Base-by-base conservation (phyloP, 2,797 vertebrate species). In the Amphiprion clarkii region DNA sequence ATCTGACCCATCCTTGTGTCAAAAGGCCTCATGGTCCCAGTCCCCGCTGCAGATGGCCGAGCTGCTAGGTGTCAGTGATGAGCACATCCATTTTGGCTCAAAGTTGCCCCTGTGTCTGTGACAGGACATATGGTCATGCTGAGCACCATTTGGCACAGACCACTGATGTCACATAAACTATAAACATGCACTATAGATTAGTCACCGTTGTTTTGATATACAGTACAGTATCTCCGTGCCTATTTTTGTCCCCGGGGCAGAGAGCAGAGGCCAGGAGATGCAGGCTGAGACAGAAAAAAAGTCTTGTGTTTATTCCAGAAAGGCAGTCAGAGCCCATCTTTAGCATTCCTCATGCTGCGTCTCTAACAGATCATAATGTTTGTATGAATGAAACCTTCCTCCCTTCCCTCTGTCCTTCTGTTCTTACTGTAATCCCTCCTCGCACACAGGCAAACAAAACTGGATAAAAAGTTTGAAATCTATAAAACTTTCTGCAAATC, bases 41-140 rank as follows among this genome's bases (percentile, higher is more conserved):
- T 84, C 79, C 80, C 75, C 7, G 67, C 79, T 78, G 92, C 95
- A 96, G 94, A 95, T 95, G 94, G 94, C 76, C 44, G 19, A 93
- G 87, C 94, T 88, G 89, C 80, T 90, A 93, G 93, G 85, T 91
- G 88, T 93, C 92, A 89, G 74, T 76, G 86, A 89, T 88, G 89
- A 93, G 80, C 85, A 78, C 87, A 89, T 93, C 77, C 68, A 89
- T 92, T 92, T 89, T 93, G 92, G 94, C 93, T 92, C 88, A 55
- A 59, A 80, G 69, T 73, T 71, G 76, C 83, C 81, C 69, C 82
- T 51, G 74, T 93, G 93, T 92, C 92, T 89, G 83, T 93, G 89
- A 72, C 23, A 36, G 71, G 87, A 92, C 95, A 95, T 95, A 95
- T 95, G 95, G 94, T 93, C 94, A 85, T 68, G 91, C 94, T 92